A percentile compares a stretch with the other conserved stretches of the same genome.
Evolutionary conservation across 2,888 invertebrate genomes (phyloP).

Genomic region (Hirtodrosophila histrioides): DNA sequence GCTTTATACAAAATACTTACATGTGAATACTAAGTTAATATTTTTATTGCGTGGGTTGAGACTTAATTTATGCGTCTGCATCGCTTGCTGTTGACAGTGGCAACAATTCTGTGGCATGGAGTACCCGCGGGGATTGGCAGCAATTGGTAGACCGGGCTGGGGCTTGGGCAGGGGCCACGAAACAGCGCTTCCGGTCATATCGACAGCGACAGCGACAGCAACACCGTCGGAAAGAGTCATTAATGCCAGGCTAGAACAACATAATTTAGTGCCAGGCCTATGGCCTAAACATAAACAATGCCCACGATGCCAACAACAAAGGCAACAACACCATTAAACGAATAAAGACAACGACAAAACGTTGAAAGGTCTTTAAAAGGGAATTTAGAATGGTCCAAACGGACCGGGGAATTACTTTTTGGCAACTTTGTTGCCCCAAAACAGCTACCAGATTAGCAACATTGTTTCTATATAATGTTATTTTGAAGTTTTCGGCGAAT

Average conservation of each 20-base stretch:
- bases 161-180: slow-evolving; percentile 4
- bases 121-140: background rate
- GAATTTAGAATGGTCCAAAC: slow-evolving; percentile 16
- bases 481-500: slow-evolving; percentile 4
- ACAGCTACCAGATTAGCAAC: slow-evolving; percentile 27
- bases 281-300: slow-evolving; percentile 65
- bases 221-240: slow-evolving; percentile 48
- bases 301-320: slow-evolving; percentile 42
- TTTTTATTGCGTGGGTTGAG: slow-evolving; percentile 13
- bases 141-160: background rate
- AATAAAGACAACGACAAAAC: slow-evolving; percentile 34
- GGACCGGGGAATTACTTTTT: slow-evolving; percentile 18
- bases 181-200: slow-evolving; percentile 64
- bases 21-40: slow-evolving; percentile 6
- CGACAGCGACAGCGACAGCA: slow-evolving; percentile 36
- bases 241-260: slow-evolving; percentile 69
- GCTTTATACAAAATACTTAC: background rate
- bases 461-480: slow-evolving; percentile 19
- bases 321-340: slow-evolving; percentile 21
- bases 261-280: slow-evolving; percentile 61
- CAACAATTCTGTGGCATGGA: slow-evolving; percentile 14
- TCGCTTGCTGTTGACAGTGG: slow-evolving; percentile 23
- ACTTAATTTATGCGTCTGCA: slow-evolving; percentile 57
- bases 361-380: slow-evolving; percentile 47
- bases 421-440: slow-evolving; percentile 35